phyloP scores from a whole-genome alignment of 2,888 invertebrate genomes.

The Oligia latruncula region DNA sequence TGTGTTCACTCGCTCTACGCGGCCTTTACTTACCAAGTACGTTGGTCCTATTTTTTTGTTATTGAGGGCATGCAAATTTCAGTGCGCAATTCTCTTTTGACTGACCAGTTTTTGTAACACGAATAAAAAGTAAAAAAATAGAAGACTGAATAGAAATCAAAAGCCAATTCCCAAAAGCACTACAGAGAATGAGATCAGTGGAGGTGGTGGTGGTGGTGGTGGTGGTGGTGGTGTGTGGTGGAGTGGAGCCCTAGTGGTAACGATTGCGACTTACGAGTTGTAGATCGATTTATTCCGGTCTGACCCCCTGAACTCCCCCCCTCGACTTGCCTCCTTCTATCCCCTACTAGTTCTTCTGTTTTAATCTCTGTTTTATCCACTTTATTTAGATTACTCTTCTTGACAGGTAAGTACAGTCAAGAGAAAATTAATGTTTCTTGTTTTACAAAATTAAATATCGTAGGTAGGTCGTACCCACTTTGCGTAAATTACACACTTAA shows the following conservation, averaged over 20 bases:
- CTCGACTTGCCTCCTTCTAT: too few species aligned
- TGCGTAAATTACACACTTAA: too few species aligned
- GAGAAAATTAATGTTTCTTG: too few species aligned
- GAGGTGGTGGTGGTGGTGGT: too few species aligned
- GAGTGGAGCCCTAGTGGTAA: background rate
- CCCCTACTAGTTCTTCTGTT: too few species aligned
- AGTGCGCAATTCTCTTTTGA: conserved; percentile 14
- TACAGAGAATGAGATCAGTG: background rate
- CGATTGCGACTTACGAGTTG: background rate
- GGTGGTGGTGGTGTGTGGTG: too few species aligned
- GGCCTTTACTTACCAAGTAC: background rate
- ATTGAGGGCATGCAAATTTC: conserved; percentile 13
- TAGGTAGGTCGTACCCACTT: too few species aligned
- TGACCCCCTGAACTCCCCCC: too few species aligned
- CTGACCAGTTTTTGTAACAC: conserved; percentile 5
- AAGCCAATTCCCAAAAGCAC: conserved; percentile 9
- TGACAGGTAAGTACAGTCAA: too few species aligned
- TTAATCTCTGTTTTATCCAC: too few species aligned
- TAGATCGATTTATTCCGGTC: background rate
- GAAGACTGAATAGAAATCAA: conserved; percentile 28
- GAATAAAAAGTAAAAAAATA: conserved; percentile 7
- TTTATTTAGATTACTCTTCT: too few species aligned
- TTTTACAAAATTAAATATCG: too few species aligned
- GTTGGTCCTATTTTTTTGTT: conserved; percentile 14
- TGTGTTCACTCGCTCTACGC: conserved; percentile 3